These are phyloP conservation scores for Pristionchus japonicus DNA, from an alignment of 2,888 invertebrate genomes.

Conservation along the genomic window DNA sequence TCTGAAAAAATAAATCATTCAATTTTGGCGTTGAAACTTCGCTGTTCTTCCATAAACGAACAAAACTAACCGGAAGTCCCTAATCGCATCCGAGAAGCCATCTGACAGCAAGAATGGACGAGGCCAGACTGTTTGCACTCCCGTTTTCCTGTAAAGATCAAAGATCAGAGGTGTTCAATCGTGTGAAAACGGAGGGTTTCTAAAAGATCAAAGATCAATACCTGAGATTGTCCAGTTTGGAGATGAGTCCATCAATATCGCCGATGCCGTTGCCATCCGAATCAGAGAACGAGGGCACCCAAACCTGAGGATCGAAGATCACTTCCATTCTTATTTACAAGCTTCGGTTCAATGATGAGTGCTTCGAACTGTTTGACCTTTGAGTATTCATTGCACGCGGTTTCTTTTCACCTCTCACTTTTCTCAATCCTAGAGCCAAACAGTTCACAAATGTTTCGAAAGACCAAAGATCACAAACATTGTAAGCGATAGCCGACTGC, in stretches of 20 bases:
- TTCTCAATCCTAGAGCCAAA: not conserved
- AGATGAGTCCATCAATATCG: constrained; percentile 83
- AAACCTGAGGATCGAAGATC: constrained; percentile 80
- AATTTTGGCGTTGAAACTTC: no score
- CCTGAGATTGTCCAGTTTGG: constrained; percentile 44
- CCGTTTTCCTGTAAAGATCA: constrained; percentile 18
- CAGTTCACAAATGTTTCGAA: not conserved
- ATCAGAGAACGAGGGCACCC: constrained; percentile 89
- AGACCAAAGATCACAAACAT: constrained; percentile 52
- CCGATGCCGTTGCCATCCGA: constrained; percentile 88
- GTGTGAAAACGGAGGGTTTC: not conserved
- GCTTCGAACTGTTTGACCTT: not conserved
- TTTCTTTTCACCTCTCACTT: not conserved
- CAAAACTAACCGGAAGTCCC: constrained; percentile 45
- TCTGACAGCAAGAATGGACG: constrained; percentile 61
- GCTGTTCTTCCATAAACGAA: not conserved
- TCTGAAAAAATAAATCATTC: constrained; percentile 9
- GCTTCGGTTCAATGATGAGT: not conserved
- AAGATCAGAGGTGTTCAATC: not conserved
- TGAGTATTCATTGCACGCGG: not conserved
- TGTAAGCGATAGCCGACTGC: constrained; percentile 69
- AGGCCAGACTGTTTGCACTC: constrained; percentile 60
- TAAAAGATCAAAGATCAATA: not conserved
- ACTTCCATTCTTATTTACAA: not conserved
- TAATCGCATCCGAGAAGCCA: constrained; percentile 58